Evolutionary conservation across 2,888 invertebrate genomes (phyloP), one percentile per base, ranked within the genome.

Genomic region (Andrena marginata): DNA sequence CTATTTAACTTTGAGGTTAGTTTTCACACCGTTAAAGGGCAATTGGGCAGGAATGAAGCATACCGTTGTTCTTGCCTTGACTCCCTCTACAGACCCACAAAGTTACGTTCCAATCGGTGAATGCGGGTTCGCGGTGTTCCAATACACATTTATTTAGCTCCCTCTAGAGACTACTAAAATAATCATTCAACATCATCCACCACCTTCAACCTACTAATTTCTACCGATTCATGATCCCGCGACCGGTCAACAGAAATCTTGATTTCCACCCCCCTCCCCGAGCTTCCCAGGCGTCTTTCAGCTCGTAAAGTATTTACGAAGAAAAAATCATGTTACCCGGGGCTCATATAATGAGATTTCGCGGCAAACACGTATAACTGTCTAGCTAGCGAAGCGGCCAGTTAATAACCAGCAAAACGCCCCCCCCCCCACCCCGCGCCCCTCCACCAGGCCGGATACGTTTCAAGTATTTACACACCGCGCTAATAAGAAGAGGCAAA

Each of bases 331-430:
- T 74, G 79, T 67, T 80, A 10, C 59, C 56, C 75, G 48, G 72
- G 68, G 20, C 70, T 68, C 64, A 80, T 62, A 77, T 87, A 87
- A 87, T 85, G 75, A 87, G 88, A 86, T 84, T 82, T 84, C 76
- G 65, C 69, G 64, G 86, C 79, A 88, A 86, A 87, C 81, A 87
- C 79, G 80, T 62, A 67, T 42, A 71, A 48, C 56, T 23, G 48
- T 77, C 67, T 49, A 35, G 64, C 33, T 10, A 7, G 49, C 62
- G 23, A 7, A 33, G n/a, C 64, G 42, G 29, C 67, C 80, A 80
- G 33, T 84, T 88, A 87, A 87, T 87, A 84, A 83, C 68, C 62
- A 74, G 62, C 60, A 80, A 74, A 67, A 64, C 63, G 48, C 31
- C 74, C 29, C 51, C n/a, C 33, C 16, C 51, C n/a, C 33, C 16